phyloP scores from a whole-genome alignment of 2,888 invertebrate species.

The Petrolisthes cinctipes region DNA sequence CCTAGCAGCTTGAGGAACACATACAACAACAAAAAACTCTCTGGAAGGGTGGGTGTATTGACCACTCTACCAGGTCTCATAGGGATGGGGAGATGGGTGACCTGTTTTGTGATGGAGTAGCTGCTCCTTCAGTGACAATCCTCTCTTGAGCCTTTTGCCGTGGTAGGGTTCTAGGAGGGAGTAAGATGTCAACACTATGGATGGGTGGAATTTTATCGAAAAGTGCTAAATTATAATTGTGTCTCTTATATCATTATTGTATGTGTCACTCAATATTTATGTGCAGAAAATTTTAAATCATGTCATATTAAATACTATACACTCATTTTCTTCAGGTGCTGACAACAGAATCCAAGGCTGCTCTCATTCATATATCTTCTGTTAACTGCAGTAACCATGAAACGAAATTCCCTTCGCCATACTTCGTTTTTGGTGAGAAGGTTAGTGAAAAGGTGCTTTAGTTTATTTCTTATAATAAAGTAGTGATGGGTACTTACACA shows the following conservation, averaged over 20 bases:
- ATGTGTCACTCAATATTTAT: neutral
- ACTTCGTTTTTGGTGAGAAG: constrained; percentile 98
- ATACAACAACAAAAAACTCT: too few species aligned
- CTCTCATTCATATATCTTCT: constrained; percentile 95
- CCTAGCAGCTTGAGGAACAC: too few species aligned
- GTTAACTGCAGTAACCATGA: constrained; percentile 91
- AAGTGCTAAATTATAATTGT: too few species aligned
- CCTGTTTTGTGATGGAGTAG: too few species aligned
- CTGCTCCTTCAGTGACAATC: too few species aligned
- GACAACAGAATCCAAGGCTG: constrained; percentile 94
- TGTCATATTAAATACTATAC: constrained; percentile 11
- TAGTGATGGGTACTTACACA: neutral
- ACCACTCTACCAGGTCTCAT: too few species aligned
- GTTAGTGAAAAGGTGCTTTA: neutral
- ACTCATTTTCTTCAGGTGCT: constrained; percentile 76
- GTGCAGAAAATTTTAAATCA: neutral
- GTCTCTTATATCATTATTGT: neutral
- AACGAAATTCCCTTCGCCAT: constrained; percentile 89
- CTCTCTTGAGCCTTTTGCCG: too few species aligned
- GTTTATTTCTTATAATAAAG: neutral
- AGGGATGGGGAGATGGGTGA: too few species aligned
- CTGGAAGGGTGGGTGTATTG: too few species aligned
- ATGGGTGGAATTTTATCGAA: too few species aligned
- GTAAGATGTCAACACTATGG: too few species aligned
- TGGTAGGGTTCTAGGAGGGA: neutral